A percentile compares a stretch with the other conserved stretches of the same genome.
Conservation (phyloP, 2,113 vertebrate species). For the Galemys pyrenaicus region DNA sequence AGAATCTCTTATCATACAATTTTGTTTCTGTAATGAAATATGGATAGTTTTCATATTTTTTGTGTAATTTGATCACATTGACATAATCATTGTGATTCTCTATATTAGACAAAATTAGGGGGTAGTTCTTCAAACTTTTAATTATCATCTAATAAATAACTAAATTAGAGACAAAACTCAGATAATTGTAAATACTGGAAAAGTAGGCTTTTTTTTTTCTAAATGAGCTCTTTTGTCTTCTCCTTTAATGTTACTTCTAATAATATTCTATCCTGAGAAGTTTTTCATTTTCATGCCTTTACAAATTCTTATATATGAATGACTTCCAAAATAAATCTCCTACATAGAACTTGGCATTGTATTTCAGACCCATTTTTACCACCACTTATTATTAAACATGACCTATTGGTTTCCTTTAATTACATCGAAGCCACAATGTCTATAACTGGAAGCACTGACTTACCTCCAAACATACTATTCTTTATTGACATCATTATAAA, state of each 20-base stretch:
- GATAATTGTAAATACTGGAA: not conserved
- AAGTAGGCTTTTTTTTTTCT: not conserved
- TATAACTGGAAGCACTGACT: not conserved
- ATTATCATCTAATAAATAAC: not conserved
- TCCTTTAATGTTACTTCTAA: not conserved
- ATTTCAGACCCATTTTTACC: not conserved
- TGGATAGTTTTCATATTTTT: not conserved
- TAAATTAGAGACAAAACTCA: not conserved
- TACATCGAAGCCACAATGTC: not conserved
- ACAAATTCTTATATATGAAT: not conserved
- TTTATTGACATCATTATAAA: not conserved
- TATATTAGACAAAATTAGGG: not conserved
- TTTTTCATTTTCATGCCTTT: not conserved
- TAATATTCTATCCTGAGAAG: not conserved
- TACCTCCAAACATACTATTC: not conserved
- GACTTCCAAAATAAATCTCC: not conserved
- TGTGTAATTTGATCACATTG: not conserved
- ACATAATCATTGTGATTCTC: not conserved
- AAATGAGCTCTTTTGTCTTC: not conserved
- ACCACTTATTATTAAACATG: not conserved
- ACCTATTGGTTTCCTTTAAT: not conserved
- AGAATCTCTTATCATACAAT: not conserved
- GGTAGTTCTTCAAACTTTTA: not conserved
- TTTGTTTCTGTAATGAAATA: constrained; percentile 14
- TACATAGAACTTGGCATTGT: not conserved